phyloP scores from a whole-genome alignment of 2,888 invertebrate genomes.

The Escarpia spicata region DNA sequence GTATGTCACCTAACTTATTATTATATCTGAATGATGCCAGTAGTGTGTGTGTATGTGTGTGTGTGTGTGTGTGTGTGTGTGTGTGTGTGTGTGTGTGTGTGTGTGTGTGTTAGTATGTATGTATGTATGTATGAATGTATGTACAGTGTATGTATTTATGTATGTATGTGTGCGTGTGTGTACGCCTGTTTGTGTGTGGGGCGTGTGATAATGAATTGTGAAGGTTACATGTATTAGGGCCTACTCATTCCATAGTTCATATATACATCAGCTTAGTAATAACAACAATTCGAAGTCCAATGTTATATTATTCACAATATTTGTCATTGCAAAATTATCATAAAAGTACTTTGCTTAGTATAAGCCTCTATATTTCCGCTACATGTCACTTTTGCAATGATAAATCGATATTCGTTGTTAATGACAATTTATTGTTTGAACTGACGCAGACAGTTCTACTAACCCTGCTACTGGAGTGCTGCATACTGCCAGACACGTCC shows the following conservation, averaged over 20 bases:
- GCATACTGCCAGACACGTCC: neutral
- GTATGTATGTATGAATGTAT: no score
- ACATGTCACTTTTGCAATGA: neutral
- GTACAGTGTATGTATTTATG: no score
- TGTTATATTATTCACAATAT: neutral
- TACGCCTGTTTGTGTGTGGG: no score
- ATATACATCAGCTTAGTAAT: neutral
- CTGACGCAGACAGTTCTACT: neutral
- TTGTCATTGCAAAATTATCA: neutral
- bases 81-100: no score
- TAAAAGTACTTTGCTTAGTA: no score
- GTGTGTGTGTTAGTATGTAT: no score
- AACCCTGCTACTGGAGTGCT: neutral
- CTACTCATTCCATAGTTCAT: neutral
- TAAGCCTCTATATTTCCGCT: neutral
- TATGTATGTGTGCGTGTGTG: no score
- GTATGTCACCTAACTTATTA: no score
- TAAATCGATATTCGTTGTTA: neutral
- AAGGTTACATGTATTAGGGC: neutral
- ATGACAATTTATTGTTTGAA: neutral
- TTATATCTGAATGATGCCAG: no score
- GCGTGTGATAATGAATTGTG: neutral
- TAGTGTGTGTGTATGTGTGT: no score
- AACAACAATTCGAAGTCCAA: neutral
- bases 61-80: no score